These are phyloP conservation scores for Eremophila alpestris DNA, from an alignment of 2,797 vertebrate species.

Conservation along the genomic window DNA sequence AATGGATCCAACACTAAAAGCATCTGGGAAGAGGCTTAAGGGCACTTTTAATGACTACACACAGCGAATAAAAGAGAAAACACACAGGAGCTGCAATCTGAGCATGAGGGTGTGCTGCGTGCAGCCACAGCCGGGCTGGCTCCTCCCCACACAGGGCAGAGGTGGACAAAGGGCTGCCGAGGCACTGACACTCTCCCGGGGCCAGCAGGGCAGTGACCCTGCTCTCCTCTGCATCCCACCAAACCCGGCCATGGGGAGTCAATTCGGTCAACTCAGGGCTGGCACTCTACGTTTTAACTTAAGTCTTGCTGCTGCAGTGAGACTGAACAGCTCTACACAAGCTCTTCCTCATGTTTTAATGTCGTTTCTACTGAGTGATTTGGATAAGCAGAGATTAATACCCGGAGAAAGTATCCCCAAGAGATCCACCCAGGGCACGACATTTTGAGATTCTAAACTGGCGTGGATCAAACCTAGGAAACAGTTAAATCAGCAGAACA, in stretches of 20 bases:
- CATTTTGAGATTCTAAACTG: not conserved
- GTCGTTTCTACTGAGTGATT: not conserved
- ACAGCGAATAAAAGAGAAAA: not conserved
- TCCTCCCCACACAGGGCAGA: not conserved
- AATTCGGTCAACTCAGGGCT: not conserved
- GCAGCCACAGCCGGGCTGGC: not conserved
- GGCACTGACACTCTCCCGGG: not conserved
- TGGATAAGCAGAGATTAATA: not conserved
- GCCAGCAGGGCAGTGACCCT: fast-evolving
- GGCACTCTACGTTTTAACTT: not conserved
- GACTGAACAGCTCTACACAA: not conserved
- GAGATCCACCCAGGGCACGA: not conserved
- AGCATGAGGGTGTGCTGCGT: fast-evolving
- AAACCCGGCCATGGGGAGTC: no score
- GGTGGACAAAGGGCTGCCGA: not conserved
- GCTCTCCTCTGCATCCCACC: not conserved
- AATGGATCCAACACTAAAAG: constrained; percentile 24
- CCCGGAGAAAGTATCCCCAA: not conserved
- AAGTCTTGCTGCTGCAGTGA: not conserved
- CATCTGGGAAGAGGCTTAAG: not conserved
- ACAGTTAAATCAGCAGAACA: not conserved
- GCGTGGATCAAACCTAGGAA: not conserved
- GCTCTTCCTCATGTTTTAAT: not conserved
- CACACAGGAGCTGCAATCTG: not conserved
- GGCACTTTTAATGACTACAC: not conserved